Evolutionary conservation across 2,888 invertebrate species (phyloP), one percentile per base, ranked within the genome.

Genomic region (Nebria brevicollis): DNA sequence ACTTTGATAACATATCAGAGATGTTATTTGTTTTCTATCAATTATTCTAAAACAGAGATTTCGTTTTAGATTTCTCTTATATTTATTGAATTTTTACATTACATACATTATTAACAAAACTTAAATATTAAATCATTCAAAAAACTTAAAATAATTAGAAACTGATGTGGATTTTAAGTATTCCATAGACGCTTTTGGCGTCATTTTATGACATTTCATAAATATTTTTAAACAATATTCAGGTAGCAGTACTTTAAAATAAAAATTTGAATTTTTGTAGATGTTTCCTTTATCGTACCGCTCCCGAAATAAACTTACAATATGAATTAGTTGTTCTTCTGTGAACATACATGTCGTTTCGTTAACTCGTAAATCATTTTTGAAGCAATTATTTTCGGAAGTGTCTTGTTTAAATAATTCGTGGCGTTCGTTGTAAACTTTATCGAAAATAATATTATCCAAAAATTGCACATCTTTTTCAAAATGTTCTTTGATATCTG

Each of bases 211-310:
- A 8, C 77, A 84, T 43, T 87, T 86, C 86, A 87, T 87, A 83
- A 87, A 88, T 77, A 88, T 86, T 82, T 85, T 86, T 11, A 86
- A 80, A 82, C 88, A 88, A 10, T 87, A 78, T 82, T 88, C 87
- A 0, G 87, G 87, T 77, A 88, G 82, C 77, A 88, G 82, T 5
- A 87, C 88, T 84, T 87, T 85, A 83, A 87, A 87, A 78, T 86
- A 87, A 84, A 87, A 87, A 54, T 84, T 83, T 25, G 84, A 85
- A 65, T 83, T 83, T 83, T 84, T 15, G 83, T 82, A 82, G 81
- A 81, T 77, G 5, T 68, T 66, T 25, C 77, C 82, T 73, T 83
- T 15, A 6, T 86, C 86, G 83, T 87, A 87, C 42, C 84, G 74
- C 4, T 85, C 70, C 25, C 83, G 83, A 75, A 87, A 84, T 20